Evolutionary conservation across 2,888 invertebrate species (phyloP).

Genomic region (Matsumyia berberina): DNA sequence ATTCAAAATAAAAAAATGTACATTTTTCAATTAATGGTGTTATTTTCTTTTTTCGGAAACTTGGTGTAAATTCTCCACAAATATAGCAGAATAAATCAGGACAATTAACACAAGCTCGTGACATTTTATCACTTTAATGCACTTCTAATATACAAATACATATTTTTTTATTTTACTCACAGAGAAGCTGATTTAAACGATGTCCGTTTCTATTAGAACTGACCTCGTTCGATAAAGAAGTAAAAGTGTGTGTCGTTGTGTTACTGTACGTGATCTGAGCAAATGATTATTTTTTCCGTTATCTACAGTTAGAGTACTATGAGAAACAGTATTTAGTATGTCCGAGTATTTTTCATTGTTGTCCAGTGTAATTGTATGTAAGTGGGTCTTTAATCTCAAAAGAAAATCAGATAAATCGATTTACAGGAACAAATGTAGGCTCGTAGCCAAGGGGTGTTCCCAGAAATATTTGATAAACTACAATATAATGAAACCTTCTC

Average conservation of each 20-base stretch:
- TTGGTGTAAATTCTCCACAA: slow-evolving; percentile 20
- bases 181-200: too few species aligned
- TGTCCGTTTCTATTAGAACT: too few species aligned
- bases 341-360: slow-evolving; percentile 24
- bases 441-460: slow-evolving; percentile 72
- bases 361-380: slow-evolving; percentile 9
- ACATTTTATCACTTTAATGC: neutral
- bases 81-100: slow-evolving; percentile 14
- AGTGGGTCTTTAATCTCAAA: slow-evolving; percentile 45
- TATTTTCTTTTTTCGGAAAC: slow-evolving; percentile 20
- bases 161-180: too few species aligned
- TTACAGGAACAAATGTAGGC: slow-evolving; percentile 43
- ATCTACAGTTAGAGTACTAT: slow-evolving; percentile 23
- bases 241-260: slow-evolving; percentile 9
- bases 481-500: slow-evolving; percentile 56
- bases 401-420: slow-evolving; percentile 30
- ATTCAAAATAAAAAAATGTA: neutral
- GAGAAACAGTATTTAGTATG: slow-evolving; percentile 22
- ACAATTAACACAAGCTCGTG: slow-evolving; percentile 11
- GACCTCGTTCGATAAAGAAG: too few species aligned
- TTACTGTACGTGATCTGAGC: slow-evolving; percentile 12
- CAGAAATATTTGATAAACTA: slow-evolving; percentile 64
- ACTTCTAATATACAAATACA: neutral
- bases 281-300: slow-evolving; percentile 9
- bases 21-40: slow-evolving; percentile 7